Evolutionary conservation across 2,888 invertebrate species (phyloP).

Genomic region (Eupithecia dodoneata): DNA sequence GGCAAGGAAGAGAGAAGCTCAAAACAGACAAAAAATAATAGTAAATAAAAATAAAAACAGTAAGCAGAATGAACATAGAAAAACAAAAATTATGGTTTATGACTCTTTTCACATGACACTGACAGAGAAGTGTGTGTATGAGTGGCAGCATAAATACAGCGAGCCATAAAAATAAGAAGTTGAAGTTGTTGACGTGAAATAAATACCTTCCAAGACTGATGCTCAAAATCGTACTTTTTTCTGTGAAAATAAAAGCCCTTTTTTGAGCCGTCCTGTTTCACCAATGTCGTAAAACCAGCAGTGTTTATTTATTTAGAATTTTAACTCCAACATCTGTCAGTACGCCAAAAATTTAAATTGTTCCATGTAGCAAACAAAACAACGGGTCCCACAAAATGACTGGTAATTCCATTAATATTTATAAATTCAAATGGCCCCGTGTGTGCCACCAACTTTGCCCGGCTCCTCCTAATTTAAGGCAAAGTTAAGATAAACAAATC

Average conservation of each 20-base stretch:
- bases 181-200: too few species aligned
- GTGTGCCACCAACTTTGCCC: conserved; percentile 43
- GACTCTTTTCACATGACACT: too few species aligned
- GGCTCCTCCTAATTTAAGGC: conserved; percentile 52
- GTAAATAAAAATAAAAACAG: too few species aligned
- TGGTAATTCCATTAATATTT: conserved; percentile 40
- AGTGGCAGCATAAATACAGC: too few species aligned
- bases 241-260: background rate
- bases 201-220: background rate
- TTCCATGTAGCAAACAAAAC: background rate
- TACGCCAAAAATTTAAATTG: background rate
- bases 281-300: background rate
- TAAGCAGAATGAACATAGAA: too few species aligned
- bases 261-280: too few species aligned
- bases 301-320: background rate
- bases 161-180: too few species aligned
- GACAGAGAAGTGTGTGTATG: too few species aligned
- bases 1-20: too few species aligned
- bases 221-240: background rate
- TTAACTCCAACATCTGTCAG: background rate
- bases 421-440: conserved; percentile 37
- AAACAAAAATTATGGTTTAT: too few species aligned
- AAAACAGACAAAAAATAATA: too few species aligned
- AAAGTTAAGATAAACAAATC: conserved; percentile 58
- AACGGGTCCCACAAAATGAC: background rate